Conservation (phyloP, 2,797 vertebrate species). For the Esox masquinongy region DNA sequence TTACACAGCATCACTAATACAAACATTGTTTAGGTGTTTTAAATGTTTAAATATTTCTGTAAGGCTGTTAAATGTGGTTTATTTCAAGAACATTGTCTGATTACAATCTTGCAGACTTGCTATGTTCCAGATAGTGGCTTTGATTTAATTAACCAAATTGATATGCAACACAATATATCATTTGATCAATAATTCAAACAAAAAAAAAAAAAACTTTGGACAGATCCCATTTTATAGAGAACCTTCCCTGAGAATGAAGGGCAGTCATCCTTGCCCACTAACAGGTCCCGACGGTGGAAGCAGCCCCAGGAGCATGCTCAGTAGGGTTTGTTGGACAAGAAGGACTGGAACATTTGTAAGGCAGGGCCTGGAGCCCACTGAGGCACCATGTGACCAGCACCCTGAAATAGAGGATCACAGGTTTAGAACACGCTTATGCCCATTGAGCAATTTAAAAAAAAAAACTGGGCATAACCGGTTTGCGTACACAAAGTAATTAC, state of each 20-base stretch:
- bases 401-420: constrained; percentile 55
- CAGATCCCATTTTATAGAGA: neutral
- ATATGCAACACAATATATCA: neutral
- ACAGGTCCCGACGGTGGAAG: constrained; percentile 20
- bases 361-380: constrained; percentile 81
- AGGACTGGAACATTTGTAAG: constrained; percentile 76
- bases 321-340: constrained; percentile 66
- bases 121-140: neutral
- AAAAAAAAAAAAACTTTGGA: neutral
- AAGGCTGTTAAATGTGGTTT: neutral
- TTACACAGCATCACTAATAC: neutral
- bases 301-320: constrained; percentile 44
- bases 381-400: constrained; percentile 83
- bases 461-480: too few species aligned
- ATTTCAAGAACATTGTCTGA: neutral
- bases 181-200: neutral
- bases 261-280: neutral
- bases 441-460: neutral
- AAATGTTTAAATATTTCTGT: neutral
- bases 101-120: neutral
- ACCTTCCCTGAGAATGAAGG: constrained; percentile 52
- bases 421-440: too few species aligned
- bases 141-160: neutral
- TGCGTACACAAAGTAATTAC: too few species aligned
- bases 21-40: neutral